Evolutionary conservation across 2,113 vertebrate genomes (phyloP).

Genomic region (Chascanopsetta lugubris): DNA sequence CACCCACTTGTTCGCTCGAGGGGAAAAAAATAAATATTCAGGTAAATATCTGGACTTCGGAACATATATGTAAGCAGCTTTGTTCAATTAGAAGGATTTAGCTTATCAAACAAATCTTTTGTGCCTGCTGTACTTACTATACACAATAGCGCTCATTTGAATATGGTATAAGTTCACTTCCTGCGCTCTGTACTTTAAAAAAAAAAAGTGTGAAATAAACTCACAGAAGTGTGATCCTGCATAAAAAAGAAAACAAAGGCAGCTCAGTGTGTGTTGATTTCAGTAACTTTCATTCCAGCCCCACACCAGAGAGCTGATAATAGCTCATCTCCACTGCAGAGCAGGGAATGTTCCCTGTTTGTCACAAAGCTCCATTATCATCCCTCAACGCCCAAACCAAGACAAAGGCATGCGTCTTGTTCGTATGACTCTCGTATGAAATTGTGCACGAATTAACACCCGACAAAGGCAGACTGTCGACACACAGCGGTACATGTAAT

Average conservation of each 20-base stretch:
- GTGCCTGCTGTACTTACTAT: not conserved
- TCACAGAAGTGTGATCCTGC: not conserved
- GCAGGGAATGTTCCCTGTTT: not conserved
- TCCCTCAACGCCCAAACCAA: not conserved
- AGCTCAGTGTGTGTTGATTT: not conserved
- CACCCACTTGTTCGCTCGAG: not conserved
- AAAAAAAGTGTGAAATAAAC: not conserved
- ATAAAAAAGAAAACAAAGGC: not conserved
- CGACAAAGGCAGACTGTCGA: not conserved
- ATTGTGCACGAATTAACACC: constrained; percentile 3
- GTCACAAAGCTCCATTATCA: not conserved
- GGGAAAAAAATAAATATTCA: no score
- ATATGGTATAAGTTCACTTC: no score
- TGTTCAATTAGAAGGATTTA: not conserved
- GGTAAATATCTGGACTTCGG: not conserved
- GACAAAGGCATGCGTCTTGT: not conserved
- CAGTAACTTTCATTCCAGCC: no score
- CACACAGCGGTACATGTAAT: not conserved
- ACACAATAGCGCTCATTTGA: not conserved
- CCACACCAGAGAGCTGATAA: no score
- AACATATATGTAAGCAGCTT: not conserved
- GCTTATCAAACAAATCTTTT: not conserved
- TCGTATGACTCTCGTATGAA: not conserved
- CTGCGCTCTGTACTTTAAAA: no score
- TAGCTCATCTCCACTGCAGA: not conserved